Conservation (phyloP, 2,888 invertebrate species). For the Pterostichus madidus region DNA sequence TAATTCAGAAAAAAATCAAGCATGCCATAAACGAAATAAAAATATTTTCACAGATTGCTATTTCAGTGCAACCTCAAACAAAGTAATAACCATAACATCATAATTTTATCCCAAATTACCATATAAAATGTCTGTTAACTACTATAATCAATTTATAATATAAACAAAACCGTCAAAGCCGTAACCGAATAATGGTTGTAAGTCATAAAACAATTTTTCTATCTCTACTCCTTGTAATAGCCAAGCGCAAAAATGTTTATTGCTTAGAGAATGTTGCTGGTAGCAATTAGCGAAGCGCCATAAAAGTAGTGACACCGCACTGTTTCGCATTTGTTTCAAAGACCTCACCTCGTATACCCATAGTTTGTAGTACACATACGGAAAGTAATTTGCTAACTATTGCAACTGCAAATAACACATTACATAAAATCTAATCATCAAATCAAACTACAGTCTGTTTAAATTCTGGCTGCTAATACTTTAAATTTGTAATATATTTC, state of each 20-base stretch:
- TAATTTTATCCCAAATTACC: slow-evolving; percentile 5
- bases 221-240: not conserved
- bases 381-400: not conserved
- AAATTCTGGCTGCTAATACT: too few species aligned
- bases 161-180: slow-evolving; percentile 31
- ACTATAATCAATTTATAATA: slow-evolving; percentile 19
- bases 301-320: slow-evolving; percentile 42
- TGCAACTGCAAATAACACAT: not conserved
- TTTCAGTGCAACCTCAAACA: not conserved
- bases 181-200: slow-evolving; percentile 29
- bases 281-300: slow-evolving; percentile 38
- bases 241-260: slow-evolving; percentile 26
- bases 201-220: slow-evolving; percentile 18
- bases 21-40: not conserved
- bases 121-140: not conserved
- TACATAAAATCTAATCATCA: too few species aligned
- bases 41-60: not conserved
- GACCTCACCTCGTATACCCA: not conserved
- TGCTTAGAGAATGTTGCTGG: slow-evolving; percentile 52
- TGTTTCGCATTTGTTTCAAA: slow-evolving; percentile 33
- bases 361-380: not conserved
- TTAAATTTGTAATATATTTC: too few species aligned
- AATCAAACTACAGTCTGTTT: too few species aligned
- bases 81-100: not conserved
- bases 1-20: too few species aligned